A percentile compares a stretch with the other conserved stretches of the same genome.
Conservation (phyloP, 1,140 invertebrate species). For the fruit fly (Drosophila melanogaster) region DNA sequence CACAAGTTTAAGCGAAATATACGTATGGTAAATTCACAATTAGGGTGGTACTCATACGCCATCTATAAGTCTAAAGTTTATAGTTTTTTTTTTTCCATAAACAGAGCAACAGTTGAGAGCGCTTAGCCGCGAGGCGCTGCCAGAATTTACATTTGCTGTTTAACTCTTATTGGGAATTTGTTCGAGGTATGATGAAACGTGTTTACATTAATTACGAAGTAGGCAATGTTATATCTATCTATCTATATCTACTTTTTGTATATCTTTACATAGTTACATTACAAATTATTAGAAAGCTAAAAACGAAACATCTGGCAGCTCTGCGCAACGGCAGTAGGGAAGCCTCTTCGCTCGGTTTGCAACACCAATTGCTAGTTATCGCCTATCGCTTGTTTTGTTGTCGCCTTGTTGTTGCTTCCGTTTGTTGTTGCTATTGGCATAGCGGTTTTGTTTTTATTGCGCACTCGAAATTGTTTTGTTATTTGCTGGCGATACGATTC, state of each 20-base stretch:
- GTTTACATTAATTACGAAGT: too few relatives aligned
- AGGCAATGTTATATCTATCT: too few relatives aligned
- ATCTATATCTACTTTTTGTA: background rate
- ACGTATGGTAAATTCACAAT: too few relatives aligned
- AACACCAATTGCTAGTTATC: background rate
- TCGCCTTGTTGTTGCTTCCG: conserved; percentile 4
- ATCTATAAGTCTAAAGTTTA: background rate
- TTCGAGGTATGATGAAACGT: too few relatives aligned
- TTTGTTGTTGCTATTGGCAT: conserved; percentile 27
- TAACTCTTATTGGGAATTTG: background rate
- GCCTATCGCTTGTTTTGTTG: background rate
- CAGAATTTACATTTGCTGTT: background rate
- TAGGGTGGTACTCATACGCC: background rate
- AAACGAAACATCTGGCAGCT: background rate
- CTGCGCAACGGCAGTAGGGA: background rate
- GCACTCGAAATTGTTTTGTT: conserved; percentile 78
- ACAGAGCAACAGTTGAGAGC: conserved; percentile 1
- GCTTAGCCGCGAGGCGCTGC: background rate
- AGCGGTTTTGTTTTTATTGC: conserved; percentile 68
- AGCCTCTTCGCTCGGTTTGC: too few relatives aligned
- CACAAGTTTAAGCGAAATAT: background rate
- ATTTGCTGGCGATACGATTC: conserved; percentile 34
- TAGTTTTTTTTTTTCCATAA: background rate
- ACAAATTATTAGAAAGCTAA: too few relatives aligned
- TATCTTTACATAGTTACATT: too few relatives aligned